Conservation (phyloP, 2,888 invertebrate genomes). For the Spisula subtruncata region DNA sequence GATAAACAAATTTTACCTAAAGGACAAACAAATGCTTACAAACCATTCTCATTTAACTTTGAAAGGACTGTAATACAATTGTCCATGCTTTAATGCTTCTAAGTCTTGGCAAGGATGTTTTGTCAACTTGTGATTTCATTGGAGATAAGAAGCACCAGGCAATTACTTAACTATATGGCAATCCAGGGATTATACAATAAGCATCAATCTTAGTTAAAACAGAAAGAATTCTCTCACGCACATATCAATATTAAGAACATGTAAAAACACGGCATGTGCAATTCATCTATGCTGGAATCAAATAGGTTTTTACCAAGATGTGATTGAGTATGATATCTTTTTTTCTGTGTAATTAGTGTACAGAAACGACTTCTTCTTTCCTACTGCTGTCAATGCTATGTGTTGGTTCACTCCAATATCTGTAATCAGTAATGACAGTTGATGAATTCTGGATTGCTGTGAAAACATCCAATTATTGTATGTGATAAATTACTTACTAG, state of each 20-base stretch:
- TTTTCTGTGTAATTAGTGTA: background rate
- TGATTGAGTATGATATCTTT: background rate
- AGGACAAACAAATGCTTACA: too few species aligned
- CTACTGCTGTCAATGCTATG: background rate
- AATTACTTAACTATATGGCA: too few species aligned
- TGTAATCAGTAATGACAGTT: background rate
- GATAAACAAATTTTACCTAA: too few species aligned
- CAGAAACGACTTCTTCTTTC: background rate
- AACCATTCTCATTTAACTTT: too few species aligned
- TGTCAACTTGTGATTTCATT: too few species aligned
- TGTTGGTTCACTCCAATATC: background rate
- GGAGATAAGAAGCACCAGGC: too few species aligned
- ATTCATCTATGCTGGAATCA: background rate
- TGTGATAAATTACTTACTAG: background rate
- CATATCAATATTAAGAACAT: background rate
- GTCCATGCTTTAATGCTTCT: too few species aligned
- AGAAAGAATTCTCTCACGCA: background rate
- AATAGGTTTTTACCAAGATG: background rate
- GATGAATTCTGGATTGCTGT: background rate
- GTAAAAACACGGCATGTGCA: background rate
- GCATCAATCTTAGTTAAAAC: too few species aligned
- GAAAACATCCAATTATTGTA: background rate
- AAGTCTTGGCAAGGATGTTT: too few species aligned
- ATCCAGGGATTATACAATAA: too few species aligned
- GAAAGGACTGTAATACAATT: too few species aligned